A percentile compares a stretch with the other conserved stretches of the same genome.
These are phyloP conservation scores for Sussaba pulchella DNA, from an alignment of 2,888 invertebrate genomes.

Conservation along the genomic window DNA sequence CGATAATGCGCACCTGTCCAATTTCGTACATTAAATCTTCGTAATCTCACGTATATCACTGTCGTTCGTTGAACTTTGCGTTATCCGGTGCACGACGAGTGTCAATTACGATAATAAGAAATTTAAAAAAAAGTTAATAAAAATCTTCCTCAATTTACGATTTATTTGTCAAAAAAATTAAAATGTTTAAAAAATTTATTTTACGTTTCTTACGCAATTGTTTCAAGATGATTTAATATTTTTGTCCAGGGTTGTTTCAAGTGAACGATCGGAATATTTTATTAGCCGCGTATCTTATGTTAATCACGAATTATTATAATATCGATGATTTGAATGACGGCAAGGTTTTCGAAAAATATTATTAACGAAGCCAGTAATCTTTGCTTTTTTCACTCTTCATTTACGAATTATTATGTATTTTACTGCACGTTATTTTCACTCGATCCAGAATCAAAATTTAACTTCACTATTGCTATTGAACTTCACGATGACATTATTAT, in stretches of 20 bases:
- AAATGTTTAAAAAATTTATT: neutral
- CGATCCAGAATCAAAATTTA: too few species aligned
- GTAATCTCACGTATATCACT: constrained; percentile 26
- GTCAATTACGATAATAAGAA: constrained; percentile 20
- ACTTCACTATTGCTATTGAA: too few species aligned
- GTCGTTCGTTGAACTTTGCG: constrained; percentile 10
- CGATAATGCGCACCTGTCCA: constrained; percentile 30
- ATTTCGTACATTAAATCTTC: constrained; percentile 33
- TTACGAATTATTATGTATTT: neutral
- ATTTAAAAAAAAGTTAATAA: constrained; percentile 5
- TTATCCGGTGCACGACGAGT: constrained; percentile 17
- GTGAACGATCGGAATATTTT: neutral
- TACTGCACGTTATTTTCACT: too few species aligned
- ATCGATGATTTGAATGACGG: too few species aligned
- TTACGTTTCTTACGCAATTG: too few species aligned
- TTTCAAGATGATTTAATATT: neutral
- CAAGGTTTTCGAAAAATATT: too few species aligned
- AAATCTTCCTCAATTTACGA: constrained; percentile 1
- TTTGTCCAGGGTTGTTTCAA: neutral
- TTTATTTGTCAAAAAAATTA: neutral
- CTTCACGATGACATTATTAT: neutral
- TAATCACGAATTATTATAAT: too few species aligned
- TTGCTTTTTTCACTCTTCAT: neutral
- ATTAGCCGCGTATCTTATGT: too few species aligned
- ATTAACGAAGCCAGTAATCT: too few species aligned